Base-by-base conservation (phyloP, 2,888 invertebrate genomes). In the Drosophila tanythrix region DNA sequence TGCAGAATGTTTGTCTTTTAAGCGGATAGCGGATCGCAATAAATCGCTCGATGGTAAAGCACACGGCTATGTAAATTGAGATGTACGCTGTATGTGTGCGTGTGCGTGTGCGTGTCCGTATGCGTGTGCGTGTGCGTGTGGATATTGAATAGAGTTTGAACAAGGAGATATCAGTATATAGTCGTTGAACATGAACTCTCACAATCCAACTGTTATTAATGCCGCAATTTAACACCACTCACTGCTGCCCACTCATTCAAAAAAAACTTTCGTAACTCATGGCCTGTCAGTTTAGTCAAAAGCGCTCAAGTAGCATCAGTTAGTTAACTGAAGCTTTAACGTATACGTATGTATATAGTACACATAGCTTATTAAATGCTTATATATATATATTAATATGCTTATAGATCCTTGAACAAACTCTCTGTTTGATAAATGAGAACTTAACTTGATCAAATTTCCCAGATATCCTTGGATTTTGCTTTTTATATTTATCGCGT, bases 21-120 rank as follows among this genome's bases (percentile, higher is more conserved):
- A 96, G 95, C 25, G 96, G 96, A 92, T 96, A 95, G 84, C 96
- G 95, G 29, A 96, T 96, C 33, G 96, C 96, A 74, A 96, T 95
- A 93, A 96, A 96, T 57, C 96, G 94, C 92, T 96, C 96, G 64
- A 96, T 94, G 27, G 96, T 96, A 91, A 96, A 96, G 70, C 96
- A 95, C 31, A 96, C 96, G 35, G 96, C 96, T 78, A 96, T 93
- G 95, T 96, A 96, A 55, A 96, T 95, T 57, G 96, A 96, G 40
- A 95, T 95, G 88, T 95, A 96, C 84, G 94, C 94, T 94, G 36
- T 56, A 13, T 51, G 27, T 62, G 31, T 65, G 29, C n/a, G 7
- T 3, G 55, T 40, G 53, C 43, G 40, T 43, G 50, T 50, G n/a
- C 21, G 61, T 38, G 52, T 40, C 18, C 18, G 43, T 36, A 18